A percentile compares a stretch with the other conserved stretches of the same genome.
These are phyloP conservation scores for Phoenicopterus ruber DNA, from an alignment of 2,113 vertebrate species.

Conservation along the genomic window DNA sequence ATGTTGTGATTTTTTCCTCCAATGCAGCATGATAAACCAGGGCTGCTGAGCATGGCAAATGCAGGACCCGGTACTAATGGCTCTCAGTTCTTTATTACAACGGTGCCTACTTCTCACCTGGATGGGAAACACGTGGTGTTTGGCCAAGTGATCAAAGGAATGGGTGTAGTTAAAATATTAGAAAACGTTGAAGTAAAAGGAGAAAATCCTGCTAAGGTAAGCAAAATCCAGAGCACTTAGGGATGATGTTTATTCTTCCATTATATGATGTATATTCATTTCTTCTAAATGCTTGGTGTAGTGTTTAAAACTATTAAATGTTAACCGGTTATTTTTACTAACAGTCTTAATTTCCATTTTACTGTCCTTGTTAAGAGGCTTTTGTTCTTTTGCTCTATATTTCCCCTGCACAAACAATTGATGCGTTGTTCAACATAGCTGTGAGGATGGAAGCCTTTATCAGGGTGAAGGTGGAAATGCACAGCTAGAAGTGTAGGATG, in stretches of 20 bases:
- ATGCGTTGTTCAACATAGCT: not conserved
- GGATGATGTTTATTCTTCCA: not conserved
- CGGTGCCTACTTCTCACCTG: conserved; percentile 89
- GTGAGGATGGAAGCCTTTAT: not conserved
- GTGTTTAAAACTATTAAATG: not conserved
- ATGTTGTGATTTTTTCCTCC: not conserved
- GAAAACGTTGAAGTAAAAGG: conserved; percentile 85
- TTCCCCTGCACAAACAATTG: not conserved
- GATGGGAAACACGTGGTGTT: conserved; percentile 95
- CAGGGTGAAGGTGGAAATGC: not conserved
- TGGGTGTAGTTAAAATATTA: conserved; percentile 86
- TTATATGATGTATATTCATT: not conserved
- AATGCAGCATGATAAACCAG: conserved; percentile 86
- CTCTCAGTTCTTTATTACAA: conserved; percentile 97
- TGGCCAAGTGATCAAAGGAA: conserved; percentile 90
- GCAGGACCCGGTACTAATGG: conserved; percentile 91
- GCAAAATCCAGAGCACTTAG: not conserved
- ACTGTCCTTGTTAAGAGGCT: not conserved
- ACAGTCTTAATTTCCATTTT: not conserved
- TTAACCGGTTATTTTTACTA: not conserved
- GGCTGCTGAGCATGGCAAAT: conserved; percentile 96
- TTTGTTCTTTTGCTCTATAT: not conserved
- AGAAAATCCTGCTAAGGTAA: conserved; percentile 85
- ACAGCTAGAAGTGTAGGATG: not conserved
- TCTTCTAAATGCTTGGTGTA: not conserved